These are phyloP conservation scores for Cyaniris semiargus DNA, from an alignment of 2,888 invertebrate genomes.

Conservation along the genomic window DNA sequence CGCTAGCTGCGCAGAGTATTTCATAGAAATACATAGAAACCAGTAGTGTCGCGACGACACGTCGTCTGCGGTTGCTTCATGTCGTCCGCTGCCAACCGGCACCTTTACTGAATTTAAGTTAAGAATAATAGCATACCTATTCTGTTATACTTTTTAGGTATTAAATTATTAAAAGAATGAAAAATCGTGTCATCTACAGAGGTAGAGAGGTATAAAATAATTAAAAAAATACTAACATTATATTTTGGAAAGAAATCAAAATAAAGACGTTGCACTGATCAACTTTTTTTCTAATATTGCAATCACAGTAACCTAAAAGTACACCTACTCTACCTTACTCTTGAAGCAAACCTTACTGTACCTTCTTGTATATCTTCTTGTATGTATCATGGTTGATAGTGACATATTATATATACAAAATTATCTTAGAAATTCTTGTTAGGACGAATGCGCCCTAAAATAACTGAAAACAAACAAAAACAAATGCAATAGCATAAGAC, in stretches of 20 bases:
- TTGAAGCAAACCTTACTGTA: too few relatives aligned
- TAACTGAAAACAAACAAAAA: constrained; percentile 37
- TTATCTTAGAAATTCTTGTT: background rate
- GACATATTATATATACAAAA: background rate
- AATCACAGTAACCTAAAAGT: too few relatives aligned
- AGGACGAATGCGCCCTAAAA: background rate
- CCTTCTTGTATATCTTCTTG: too few relatives aligned
- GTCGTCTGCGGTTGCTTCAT: too few relatives aligned
- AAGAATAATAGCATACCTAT: background rate
- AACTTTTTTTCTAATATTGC: background rate
- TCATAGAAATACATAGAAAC: too few relatives aligned
- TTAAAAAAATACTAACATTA: too few relatives aligned
- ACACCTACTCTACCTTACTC: background rate
- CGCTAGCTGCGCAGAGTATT: too few relatives aligned
- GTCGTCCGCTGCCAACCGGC: too few relatives aligned
- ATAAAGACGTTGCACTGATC: background rate
- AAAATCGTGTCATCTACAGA: too few relatives aligned
- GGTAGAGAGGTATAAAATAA: too few relatives aligned
- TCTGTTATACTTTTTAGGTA: background rate
- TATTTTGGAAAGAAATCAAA: background rate
- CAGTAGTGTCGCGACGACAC: too few relatives aligned
- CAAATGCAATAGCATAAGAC: constrained; percentile 40
- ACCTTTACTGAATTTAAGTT: background rate
- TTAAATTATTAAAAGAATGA: background rate
- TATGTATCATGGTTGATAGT: background rate